phyloP scores from a whole-genome alignment of 2,888 invertebrate species.

The Xanthorhoe spadicearia region DNA sequence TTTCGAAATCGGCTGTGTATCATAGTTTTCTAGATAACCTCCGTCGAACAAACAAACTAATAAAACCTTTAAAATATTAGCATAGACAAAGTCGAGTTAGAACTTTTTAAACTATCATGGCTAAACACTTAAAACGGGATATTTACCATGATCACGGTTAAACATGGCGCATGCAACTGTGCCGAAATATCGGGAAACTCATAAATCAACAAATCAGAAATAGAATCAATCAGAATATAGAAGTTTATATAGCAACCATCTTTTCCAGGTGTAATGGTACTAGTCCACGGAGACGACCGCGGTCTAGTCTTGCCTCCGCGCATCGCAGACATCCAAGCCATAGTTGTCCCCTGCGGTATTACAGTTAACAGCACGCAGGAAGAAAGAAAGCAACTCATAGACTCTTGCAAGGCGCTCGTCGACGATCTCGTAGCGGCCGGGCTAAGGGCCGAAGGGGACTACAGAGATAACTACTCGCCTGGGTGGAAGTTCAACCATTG shows the following conservation, averaged over 20 bases:
- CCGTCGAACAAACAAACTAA: no score
- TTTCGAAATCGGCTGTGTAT: no score
- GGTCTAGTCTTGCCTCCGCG: slow-evolving; percentile 98
- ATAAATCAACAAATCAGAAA: no score
- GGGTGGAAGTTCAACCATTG: slow-evolving; percentile 99
- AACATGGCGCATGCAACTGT: no score
- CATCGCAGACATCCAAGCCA: slow-evolving; percentile 93
- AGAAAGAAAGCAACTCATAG: slow-evolving; percentile 88
- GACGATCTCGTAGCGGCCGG: slow-evolving; percentile 85
- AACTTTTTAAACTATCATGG: no score
- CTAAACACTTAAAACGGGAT: no score
- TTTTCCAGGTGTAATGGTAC: slow-evolving; percentile 90
- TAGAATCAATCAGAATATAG: no score
- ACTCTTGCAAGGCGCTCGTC: slow-evolving; percentile 89
- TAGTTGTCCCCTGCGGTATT: slow-evolving; percentile 98
- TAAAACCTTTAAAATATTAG: no score
- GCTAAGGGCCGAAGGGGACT: slow-evolving; percentile 93
- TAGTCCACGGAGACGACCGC: slow-evolving; percentile 98
- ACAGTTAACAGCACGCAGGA: slow-evolving; percentile 91
- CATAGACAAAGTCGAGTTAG: no score
- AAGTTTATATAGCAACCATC: background rate
- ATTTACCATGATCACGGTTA: no score
- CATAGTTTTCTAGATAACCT: no score
- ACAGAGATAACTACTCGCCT: slow-evolving; percentile 97
- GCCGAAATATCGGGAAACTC: no score